phyloP scores from a whole-genome alignment of 2,113 vertebrate genomes.

The Peromyscus leucopus region DNA sequence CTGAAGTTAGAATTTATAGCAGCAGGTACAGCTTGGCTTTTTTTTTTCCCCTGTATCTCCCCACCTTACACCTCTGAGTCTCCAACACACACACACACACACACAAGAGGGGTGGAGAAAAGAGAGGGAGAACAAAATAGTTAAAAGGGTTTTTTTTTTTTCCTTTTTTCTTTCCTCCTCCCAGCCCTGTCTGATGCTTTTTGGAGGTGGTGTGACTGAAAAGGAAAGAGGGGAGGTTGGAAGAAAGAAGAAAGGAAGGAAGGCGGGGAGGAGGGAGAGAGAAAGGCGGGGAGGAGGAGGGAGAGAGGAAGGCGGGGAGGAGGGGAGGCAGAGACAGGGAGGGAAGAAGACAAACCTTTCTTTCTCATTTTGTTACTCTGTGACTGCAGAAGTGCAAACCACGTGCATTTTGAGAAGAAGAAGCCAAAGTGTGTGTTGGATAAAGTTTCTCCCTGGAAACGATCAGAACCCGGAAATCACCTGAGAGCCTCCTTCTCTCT shows the following conservation, averaged over 20 bases:
- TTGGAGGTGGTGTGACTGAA: not conserved
- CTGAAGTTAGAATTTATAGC: not conserved
- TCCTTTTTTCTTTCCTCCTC: not conserved
- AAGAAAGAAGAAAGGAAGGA: not conserved
- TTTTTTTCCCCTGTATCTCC: not conserved
- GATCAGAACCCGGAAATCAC: not conserved
- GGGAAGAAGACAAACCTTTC: rapidly evolving
- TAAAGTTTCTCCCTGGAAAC: slow-evolving; percentile 25
- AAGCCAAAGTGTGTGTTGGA: not conserved
- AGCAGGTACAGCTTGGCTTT: not conserved
- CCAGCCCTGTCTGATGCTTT: not conserved
- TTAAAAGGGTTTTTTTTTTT: not conserved
- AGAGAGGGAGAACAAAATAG: not conserved
- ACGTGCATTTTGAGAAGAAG: not conserved
- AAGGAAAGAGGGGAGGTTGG: not conserved
- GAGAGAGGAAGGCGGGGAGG: rapidly evolving
- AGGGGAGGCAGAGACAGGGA: not conserved
- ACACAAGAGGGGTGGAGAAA: not conserved
- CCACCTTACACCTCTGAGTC: not conserved
- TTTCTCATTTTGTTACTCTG: not conserved
- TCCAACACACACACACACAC: not conserved
- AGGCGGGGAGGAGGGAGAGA: rapidly evolving
- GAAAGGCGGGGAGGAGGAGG: too few species aligned
- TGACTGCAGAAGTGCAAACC: not conserved
- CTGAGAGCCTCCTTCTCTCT: slow-evolving; percentile 9